Base-by-base conservation (phyloP, 1,140 invertebrate species). In the Trialeurodes vaporariorum region DNA sequence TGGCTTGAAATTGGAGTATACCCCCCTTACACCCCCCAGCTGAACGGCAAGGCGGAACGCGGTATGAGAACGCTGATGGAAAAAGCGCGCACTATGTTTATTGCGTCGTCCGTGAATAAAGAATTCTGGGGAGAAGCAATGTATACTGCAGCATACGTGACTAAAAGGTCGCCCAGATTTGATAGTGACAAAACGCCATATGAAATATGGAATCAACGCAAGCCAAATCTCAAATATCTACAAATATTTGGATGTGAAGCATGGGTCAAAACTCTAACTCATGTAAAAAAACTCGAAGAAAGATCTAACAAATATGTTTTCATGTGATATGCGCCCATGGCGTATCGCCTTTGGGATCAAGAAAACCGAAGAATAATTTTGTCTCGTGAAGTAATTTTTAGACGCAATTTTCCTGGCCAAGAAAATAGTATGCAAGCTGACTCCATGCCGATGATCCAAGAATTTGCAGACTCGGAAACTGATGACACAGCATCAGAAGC, bases 21-120 rank as follows among this genome's bases (percentile, higher is more conserved):
- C 73, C 22, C 73, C 76, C 61, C 75, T 1, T 81, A 81, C 68
- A 79, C 76, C 2, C 78, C 80, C 0, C 69, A 84, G 71, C 76
- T 81, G 68, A 84, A 83, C 72, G 79, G 80, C 9, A 71, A 71
- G 25, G 74, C 75, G n/a, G 81, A 81, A 70, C 62, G 78, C 59
- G 76, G 75, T 27, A 78, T 77, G 66, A 49, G 77, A 59, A 76
- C 73, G 13, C 27, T 77, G 2, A 70, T 74, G n/a, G 74, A 73
- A 65, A 63, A 70, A 63, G 70, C 67, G 9, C 73, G 72, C 69
- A 76, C 76, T 17, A 73, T 77, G 71, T 49, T 79, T 17, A 61
- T 62, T 67, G 13, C 66, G 76, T 67, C 61, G 11, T 27, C 34
- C 25, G 34, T 70, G 21, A 5, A 12, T 22, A 60, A 58, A 23